Conservation (phyloP, 2,797 vertebrate genomes). For the Enteromius thamalakanensis region DNA sequence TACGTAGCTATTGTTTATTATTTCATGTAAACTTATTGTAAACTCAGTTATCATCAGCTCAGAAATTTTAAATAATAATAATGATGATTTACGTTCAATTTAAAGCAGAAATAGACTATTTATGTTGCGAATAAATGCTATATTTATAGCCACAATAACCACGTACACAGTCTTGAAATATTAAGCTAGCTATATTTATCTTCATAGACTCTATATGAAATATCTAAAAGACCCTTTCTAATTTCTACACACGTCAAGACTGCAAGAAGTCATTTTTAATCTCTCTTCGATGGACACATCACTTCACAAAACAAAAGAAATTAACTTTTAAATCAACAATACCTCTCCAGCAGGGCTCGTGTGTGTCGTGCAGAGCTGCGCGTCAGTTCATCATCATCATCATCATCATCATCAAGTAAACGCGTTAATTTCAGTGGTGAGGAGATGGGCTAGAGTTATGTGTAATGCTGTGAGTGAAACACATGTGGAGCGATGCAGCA, state of each 20-base stretch:
- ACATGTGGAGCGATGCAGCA: conserved; percentile 11
- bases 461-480: not conserved
- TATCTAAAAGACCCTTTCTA: not conserved
- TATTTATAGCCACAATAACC: not conserved
- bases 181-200: not conserved
- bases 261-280: not conserved
- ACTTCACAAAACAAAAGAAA: not conserved
- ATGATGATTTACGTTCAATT: not conserved
- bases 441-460: not conserved
- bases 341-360: conserved; percentile 9
- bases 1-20: not conserved
- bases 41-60: not conserved
- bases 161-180: not conserved
- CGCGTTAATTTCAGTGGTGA: not conserved
- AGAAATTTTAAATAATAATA: not conserved
- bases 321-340: not conserved
- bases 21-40: not conserved
- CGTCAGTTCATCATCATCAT: not conserved
- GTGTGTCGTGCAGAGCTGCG: not conserved
- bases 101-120: not conserved
- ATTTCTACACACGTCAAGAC: not conserved
- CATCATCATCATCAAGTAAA: not conserved
- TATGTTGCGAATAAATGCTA: not conserved
- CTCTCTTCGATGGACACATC: too few relatives aligned
- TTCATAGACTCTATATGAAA: not conserved